Evolutionary conservation across 1,140 invertebrate genomes (phyloP), one percentile per base, ranked within the genome.

Genomic region (Zaprionus ornatus): DNA sequence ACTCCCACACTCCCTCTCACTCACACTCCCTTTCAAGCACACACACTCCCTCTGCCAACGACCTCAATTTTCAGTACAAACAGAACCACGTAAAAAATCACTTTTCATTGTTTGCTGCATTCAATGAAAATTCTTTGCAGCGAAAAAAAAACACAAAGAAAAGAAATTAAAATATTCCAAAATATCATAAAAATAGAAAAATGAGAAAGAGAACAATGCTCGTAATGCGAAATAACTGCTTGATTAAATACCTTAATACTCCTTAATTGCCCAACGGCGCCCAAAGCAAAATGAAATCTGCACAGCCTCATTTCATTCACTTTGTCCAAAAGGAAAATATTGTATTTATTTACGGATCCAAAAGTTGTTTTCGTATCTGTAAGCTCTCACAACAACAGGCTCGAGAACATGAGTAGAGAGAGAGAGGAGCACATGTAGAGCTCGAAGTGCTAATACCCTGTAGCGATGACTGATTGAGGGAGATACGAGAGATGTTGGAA

Each of bases 81-180:
- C 80, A 82, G 74, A 88, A 84, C 84, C 67, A 90, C 84, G 81
- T 80, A 27, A 63, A 90, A 88, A 85, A 71, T 32, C 67, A 60
- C 65, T 76, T 76, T 81, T 64, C 72, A 81, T 84, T 84, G 66
- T 79, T 65, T 71, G 59, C 62, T 59, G 67, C 78, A 90, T 74
- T 81, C 81, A 90, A 75, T 78, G 78, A 90, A 84, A 81, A 74
- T 70, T 82, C 54, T 71, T 71, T 62, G 32, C 27, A 60, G 32
- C 57, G 35, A 32, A 56, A 54, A 56, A 57, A 23, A 55, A 69
- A 45, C 45, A 32, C 63, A 50, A 6, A 54, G 35, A 64, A 71
- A 42, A 17, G n/a, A 42, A 42, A 45, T 45, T 45, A n/a, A 45
- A 75, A 64, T 45, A 45, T 45, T 45, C 6, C 9, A 32, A 32